Evolutionary conservation across 2,888 invertebrate species (phyloP), one percentile per base, ranked within the genome.

Genomic region (Tortricodes alternella): DNA sequence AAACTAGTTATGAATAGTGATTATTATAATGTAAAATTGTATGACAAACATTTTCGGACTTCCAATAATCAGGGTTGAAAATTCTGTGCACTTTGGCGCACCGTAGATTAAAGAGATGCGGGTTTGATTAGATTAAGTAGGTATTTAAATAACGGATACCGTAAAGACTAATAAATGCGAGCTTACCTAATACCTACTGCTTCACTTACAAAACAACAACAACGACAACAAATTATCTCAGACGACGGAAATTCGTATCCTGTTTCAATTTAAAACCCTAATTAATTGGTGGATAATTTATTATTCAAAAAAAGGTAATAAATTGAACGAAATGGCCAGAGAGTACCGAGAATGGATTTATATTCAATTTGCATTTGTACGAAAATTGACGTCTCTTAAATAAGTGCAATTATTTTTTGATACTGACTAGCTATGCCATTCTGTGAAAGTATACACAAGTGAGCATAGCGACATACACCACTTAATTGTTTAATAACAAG

Each of bases 251-350:
- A 46, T 35, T 41, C 41, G 48, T 27, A 19, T 53, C 24, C 48
- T 48, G 53, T 23, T 5, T 35, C 4, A 35, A 37, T 43, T 49
- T 55, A 8, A 43, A 44, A 11, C 44, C 49, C 49, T 38, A 44
- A 56, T 59, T 55, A 55, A 59, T 55, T 59, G 29, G 55, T 35
- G 18, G 44, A 19, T 59, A 49, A 59, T 59, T 59, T 59, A 59
- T 48, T 53, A 24, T 21, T 39, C 38, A 59, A 55, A 49, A 35
- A 50, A 18, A 43, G 1, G 38, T 39, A 34, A 50, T 59, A 59
- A 59, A 59, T 13, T 23, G 7, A 16, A 49, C 53, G 44, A 38
- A 53, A 53, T 43, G 46, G 29, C 37, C 43, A 21, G 18, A 19
- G 48, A 37, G 35, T 13, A 9, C 44, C 15, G 49, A 21, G 19